Percentiles rank a stretch among this genome's conserved stretches.
Conservation (phyloP, 2,113 vertebrate species). For the Siniperca knerii region DNA sequence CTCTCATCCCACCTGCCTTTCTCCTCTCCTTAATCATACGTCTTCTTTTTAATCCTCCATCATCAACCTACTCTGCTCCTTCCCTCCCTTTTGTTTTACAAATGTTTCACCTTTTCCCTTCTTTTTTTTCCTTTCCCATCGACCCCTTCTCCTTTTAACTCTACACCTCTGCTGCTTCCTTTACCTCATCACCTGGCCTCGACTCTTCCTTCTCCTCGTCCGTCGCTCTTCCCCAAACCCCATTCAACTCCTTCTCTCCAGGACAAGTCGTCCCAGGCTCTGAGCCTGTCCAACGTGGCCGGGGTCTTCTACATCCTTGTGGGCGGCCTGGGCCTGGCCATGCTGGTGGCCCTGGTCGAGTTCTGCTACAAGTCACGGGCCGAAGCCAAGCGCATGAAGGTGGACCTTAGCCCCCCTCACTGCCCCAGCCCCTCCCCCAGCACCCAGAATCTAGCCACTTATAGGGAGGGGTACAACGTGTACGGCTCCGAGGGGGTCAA, state of each 20-base stretch:
- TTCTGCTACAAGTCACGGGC: slow-evolving; percentile 99
- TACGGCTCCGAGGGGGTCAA: slow-evolving; percentile 99
- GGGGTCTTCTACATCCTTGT: slow-evolving; percentile 99
- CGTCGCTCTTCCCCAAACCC: background rate
- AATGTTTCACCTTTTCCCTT: too few relatives aligned
- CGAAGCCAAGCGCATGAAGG: slow-evolving; percentile 99
- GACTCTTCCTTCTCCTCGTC: background rate
- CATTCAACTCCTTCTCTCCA: slow-evolving; percentile 77
- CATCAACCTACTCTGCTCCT: background rate
- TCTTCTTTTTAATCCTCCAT: slow-evolving; percentile 1
- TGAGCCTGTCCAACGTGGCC: slow-evolving; percentile 99
- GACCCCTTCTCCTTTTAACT: background rate
- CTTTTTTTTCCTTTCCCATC: too few relatives aligned
- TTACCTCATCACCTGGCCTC: background rate
- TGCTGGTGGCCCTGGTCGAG: slow-evolving; percentile 99
- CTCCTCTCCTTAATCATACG: background rate
- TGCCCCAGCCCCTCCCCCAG: slow-evolving; percentile 98
- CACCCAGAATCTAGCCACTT: slow-evolving; percentile 99
- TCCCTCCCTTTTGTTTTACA: background rate
- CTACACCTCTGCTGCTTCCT: background rate
- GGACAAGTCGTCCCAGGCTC: slow-evolving; percentile 99
- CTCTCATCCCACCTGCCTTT: background rate
- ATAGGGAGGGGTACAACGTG: slow-evolving; percentile 99
- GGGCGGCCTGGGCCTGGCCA: slow-evolving; percentile 98
- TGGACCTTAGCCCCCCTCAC: slow-evolving; percentile 96